Percentiles rank a stretch among this genome's conserved stretches.
Conservation (phyloP, 2,113 vertebrate genomes). For the Erpornis zantholeuca region DNA sequence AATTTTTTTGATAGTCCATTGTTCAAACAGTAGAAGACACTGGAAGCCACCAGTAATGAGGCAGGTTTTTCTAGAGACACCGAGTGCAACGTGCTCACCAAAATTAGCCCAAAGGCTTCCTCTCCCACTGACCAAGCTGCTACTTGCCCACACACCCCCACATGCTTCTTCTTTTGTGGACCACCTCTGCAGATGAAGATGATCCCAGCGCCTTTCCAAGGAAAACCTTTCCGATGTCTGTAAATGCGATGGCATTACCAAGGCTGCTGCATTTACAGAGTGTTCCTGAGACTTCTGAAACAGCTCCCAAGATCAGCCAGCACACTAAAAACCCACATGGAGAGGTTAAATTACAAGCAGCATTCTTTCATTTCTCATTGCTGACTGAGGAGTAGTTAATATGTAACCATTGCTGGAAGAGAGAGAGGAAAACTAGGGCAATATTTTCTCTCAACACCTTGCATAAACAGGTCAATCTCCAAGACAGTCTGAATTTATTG, state of each 20-base stretch:
- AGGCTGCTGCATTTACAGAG: neutral
- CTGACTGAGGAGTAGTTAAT: neutral
- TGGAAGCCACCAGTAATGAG: neutral
- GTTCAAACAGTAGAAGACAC: neutral
- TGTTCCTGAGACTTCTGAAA: neutral
- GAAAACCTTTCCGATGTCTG: neutral
- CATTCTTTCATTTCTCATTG: neutral
- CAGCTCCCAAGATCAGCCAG: neutral
- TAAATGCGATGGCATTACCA: fast-evolving
- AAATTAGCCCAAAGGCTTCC: neutral
- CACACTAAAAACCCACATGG: neutral
- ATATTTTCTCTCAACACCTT: neutral
- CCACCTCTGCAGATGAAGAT: neutral
- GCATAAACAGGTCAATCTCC: constrained; percentile 21
- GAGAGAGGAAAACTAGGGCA: neutral
- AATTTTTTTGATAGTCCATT: neutral
- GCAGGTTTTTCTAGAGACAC: neutral
- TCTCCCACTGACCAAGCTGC: neutral
- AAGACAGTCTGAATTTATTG: constrained; percentile 5
- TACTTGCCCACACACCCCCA: neutral
- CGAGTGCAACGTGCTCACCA: fast-evolving
- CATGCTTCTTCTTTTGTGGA: neutral
- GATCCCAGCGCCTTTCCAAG: fast-evolving
- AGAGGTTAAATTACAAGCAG: neutral
- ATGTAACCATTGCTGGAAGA: neutral